A percentile compares a stretch with the other conserved stretches of the same genome.
Conservation (phyloP, 2,113 vertebrate species). For the Oenanthe oenanthe region DNA sequence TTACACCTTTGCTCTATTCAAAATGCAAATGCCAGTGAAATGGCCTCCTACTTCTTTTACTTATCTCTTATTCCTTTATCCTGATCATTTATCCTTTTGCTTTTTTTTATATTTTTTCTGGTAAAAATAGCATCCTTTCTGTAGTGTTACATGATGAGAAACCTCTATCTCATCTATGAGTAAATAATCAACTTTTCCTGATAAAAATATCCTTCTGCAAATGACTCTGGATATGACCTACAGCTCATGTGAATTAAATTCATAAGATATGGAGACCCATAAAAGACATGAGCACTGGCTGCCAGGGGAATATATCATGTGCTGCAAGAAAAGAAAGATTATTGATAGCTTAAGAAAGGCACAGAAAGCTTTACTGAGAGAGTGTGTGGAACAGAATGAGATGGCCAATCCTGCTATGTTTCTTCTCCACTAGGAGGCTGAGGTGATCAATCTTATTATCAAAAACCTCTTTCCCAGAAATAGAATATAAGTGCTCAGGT, state of each 20-base stretch:
- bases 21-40: neutral
- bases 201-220: neutral
- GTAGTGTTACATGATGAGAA: neutral
- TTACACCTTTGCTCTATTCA: neutral
- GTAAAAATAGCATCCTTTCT: neutral
- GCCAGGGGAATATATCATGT: neutral
- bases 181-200: neutral
- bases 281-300: neutral
- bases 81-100: neutral
- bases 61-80: neutral
- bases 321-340: neutral
- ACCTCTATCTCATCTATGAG: neutral
- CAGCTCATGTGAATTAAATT: neutral
- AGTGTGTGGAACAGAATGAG: neutral
- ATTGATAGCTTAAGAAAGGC: neutral
- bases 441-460: slow-evolving; percentile 24
- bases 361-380: neutral
- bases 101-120: neutral
- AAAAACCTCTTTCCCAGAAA: slow-evolving; percentile 26
- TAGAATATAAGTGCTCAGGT: neutral
- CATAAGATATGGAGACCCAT: neutral
- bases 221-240: neutral
- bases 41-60: neutral
- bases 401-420: neutral
- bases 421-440: neutral